Base-by-base conservation (phyloP, 2,797 vertebrate species). In the Ficedula albicollis region DNA sequence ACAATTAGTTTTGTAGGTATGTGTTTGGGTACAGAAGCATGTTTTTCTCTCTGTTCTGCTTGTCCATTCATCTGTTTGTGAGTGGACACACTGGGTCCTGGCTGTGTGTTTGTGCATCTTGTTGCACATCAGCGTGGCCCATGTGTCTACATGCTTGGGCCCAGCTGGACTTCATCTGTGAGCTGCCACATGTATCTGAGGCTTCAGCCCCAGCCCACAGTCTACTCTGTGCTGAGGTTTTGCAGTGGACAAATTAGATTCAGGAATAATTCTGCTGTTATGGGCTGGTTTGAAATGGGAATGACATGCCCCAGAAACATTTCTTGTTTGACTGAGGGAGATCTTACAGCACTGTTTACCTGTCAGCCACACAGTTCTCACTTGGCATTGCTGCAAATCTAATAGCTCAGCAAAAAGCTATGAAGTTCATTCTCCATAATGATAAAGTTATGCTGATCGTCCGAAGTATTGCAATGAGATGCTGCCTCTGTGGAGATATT, bases 321-420 rank as follows among this genome's bases (percentile, higher is more conserved):
- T 87, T 69, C 38, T 55, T 75, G 39, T 70, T 85, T 85, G 60
- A 51, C 55, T 51, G 43, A 74, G 36, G 54, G 76, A 78, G 64
- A 30, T 20, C 49, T 93, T 84, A 67, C 27, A 86, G 56, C 70
- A 25, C 56, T 34, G 25, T 66, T 83, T 84, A 88, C 81, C 76
- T 90, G 73, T 92, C 75, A 95, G 58, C 55, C 4, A 1, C 56
- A 23, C 0, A 0, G 41, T 70, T 82, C 82, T 89, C 44, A 16
- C 66, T 90, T 80, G 51, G 49, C 60, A 20, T 43, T n/a, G 14
- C 69, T 72, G 52, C 36, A 90, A 64, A 79, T 70, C 36, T 68
- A 49, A 27, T 36, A 89, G 26, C 74, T 95, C 77, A 83, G 75
- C 67, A 87, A 70, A 88, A 94, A 77, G n/a, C 44, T 60, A 5